phyloP scores from a whole-genome alignment of 2,888 invertebrate species.

The Osedax frankpressi region DNA sequence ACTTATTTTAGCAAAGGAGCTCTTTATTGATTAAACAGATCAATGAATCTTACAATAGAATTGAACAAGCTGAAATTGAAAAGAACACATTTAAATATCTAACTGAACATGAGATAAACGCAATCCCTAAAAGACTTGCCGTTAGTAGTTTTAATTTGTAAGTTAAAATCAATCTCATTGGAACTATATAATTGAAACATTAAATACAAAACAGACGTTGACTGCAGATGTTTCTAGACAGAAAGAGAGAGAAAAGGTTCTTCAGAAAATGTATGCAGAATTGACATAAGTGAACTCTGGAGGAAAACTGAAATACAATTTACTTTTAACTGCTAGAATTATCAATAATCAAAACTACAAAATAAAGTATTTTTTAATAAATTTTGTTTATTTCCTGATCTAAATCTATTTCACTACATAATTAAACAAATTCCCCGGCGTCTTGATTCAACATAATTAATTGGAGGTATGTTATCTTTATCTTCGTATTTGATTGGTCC shows the following conservation, averaged over 20 bases:
- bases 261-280: constrained; percentile 70
- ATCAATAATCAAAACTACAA: too few species aligned
- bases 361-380: too few species aligned
- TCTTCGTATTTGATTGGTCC: too few species aligned
- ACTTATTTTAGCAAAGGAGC: constrained; percentile 56
- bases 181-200: constrained; percentile 18
- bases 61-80: constrained; percentile 77
- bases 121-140: constrained; percentile 77
- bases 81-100: constrained; percentile 78
- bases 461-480: too few species aligned
- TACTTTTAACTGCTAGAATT: too few species aligned
- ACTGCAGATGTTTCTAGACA: constrained; percentile 84
- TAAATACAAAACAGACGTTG: constrained; percentile 54
- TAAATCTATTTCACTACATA: too few species aligned
- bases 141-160: constrained; percentile 45
- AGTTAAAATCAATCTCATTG: background rate
- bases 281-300: too few species aligned
- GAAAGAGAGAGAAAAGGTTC: constrained; percentile 72
- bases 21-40: constrained; percentile 72
- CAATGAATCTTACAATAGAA: constrained; percentile 57
- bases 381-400: too few species aligned
- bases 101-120: constrained; percentile 73
- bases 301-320: too few species aligned
- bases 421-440: too few species aligned
- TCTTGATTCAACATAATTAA: too few species aligned